These are phyloP conservation scores for Amaurobius ferox DNA, from an alignment of 2,888 invertebrate genomes.

Conservation along the genomic window DNA sequence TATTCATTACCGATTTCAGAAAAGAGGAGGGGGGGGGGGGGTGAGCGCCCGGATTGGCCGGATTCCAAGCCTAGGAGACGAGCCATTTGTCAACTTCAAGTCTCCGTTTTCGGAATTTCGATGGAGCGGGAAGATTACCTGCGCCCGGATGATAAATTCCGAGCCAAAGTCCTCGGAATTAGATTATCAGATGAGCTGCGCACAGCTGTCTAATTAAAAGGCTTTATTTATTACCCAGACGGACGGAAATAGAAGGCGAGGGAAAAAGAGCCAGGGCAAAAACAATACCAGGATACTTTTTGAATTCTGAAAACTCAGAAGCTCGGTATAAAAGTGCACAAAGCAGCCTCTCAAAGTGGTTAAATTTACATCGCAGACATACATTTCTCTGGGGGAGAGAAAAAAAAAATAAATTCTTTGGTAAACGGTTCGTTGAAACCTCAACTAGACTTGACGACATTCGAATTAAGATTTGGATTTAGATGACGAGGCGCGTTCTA, in stretches of 20 bases:
- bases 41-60: slow-evolving; percentile 28
- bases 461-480: too few species aligned
- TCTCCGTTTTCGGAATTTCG: slow-evolving; percentile 46
- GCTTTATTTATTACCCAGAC: slow-evolving; percentile 43
- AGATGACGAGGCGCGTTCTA: too few species aligned
- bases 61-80: slow-evolving; percentile 35
- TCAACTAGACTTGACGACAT: too few species aligned
- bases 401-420: background rate
- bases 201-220: slow-evolving; percentile 61
- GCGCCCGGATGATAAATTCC: slow-evolving; percentile 47
- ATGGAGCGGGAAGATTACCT: slow-evolving; percentile 38
- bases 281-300: background rate
- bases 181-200: slow-evolving; percentile 50
- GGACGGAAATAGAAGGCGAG: background rate
- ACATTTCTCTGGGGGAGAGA: too few species aligned
- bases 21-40: background rate
- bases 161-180: slow-evolving; percentile 38
- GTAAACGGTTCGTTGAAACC: background rate
- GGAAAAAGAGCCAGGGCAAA: background rate
- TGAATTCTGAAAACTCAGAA: background rate
- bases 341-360: background rate
- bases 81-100: slow-evolving; percentile 63
- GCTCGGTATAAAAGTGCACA: background rate
- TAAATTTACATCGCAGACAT: too few species aligned
- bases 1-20: background rate